Evolutionary conservation across 2,113 vertebrate species (phyloP).

Genomic region (Ctenomys sociabilis): DNA sequence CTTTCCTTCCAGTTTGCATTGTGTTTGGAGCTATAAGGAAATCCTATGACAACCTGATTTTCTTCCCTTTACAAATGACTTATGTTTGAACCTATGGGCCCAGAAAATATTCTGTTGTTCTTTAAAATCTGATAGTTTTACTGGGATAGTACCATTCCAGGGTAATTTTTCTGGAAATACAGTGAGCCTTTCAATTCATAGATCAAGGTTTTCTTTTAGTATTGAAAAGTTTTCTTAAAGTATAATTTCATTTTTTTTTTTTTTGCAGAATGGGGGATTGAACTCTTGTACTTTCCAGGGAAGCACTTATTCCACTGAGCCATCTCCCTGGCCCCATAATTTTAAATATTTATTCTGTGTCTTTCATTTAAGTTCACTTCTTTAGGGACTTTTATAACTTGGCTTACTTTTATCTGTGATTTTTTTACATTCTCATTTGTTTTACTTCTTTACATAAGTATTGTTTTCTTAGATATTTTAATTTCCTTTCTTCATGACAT

Average conservation of each 20-base stretch:
- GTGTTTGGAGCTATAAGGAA: background rate
- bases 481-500: background rate
- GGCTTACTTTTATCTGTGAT: background rate
- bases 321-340: too few species aligned
- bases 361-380: background rate
- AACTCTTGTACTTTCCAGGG: too few species aligned
- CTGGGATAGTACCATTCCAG: background rate
- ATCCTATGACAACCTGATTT: background rate
- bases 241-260: too few species aligned
- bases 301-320: too few species aligned
- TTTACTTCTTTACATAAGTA: background rate
- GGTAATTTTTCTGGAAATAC: background rate
- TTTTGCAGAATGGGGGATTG: too few species aligned
- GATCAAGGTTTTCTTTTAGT: background rate
- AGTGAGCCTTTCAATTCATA: background rate
- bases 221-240: background rate
- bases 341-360: background rate
- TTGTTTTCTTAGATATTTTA: background rate
- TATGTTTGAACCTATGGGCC: background rate
- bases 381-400: background rate
- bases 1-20: background rate
- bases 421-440: background rate
- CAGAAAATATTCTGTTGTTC: background rate
- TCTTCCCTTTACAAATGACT: background rate
- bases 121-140: background rate